Conservation (phyloP, 2,888 invertebrate species). For the Lasioglossum morio region DNA sequence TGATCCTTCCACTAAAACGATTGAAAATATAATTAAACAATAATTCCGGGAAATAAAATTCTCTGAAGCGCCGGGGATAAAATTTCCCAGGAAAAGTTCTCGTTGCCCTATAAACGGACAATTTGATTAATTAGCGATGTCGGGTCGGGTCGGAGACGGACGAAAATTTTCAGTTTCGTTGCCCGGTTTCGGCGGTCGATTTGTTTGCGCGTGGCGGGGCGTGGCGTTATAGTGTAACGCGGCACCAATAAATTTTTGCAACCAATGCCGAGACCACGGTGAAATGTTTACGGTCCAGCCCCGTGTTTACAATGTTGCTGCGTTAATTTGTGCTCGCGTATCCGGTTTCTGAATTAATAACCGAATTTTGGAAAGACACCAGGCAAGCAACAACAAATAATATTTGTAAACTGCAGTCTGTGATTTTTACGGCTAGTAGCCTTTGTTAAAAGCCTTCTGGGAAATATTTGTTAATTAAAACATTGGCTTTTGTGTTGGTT, state of each 20-base stretch:
- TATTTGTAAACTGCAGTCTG: neutral
- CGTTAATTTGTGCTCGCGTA: neutral
- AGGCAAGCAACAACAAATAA: neutral
- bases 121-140: conserved; percentile 47
- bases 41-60: conserved; percentile 45
- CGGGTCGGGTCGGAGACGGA: conserved; percentile 24
- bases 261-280: neutral
- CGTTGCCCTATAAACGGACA: conserved; percentile 47
- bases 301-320: neutral
- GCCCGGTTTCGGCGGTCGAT: conserved; percentile 11
- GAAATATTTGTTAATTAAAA: neutral
- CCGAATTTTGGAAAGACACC: neutral
- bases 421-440: neutral
- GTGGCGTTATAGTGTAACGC: neutral
- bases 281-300: neutral
- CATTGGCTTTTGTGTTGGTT: neutral
- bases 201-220: neutral
- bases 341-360: conserved; percentile 1
- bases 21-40: neutral
- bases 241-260: conserved; percentile 22
- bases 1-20: neutral
- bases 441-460: neutral
- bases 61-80: conserved; percentile 37
- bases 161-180: conserved; percentile 60
- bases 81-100: conserved; percentile 50